Percentiles rank a stretch among this genome's conserved stretches.
Conservation (phyloP, 2,888 invertebrate genomes). For the Drosophila pseudotakahashii region DNA sequence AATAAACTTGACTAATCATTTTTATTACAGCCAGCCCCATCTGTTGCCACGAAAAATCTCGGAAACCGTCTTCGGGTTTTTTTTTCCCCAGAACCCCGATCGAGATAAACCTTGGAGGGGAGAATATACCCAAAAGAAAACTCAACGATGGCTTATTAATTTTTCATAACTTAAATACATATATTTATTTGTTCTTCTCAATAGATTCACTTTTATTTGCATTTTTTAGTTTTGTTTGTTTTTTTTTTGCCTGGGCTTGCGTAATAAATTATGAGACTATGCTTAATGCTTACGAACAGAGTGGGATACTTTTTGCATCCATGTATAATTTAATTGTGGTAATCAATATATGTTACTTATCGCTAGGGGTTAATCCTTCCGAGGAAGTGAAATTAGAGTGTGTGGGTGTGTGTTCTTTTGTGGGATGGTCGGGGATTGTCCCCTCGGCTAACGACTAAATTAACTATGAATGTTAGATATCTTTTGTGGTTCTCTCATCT, state of each 20-base stretch:
- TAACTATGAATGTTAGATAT: slow-evolving; percentile 73
- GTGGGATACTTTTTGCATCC: slow-evolving; percentile 65
- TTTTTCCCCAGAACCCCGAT: slow-evolving; percentile 66
- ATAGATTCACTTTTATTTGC: slow-evolving; percentile 52
- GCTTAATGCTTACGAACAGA: slow-evolving; percentile 75
- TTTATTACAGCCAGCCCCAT: slow-evolving; percentile 64
- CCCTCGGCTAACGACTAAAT: slow-evolving; percentile 68
- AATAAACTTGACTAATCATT: slow-evolving; percentile 80
- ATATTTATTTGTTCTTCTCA: slow-evolving; percentile 49
- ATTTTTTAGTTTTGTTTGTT: slow-evolving; percentile 47
- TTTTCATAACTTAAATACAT: slow-evolving; percentile 80
- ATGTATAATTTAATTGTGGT: slow-evolving; percentile 56
- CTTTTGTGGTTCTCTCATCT: slow-evolving; percentile 55
- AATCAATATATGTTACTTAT: slow-evolving; percentile 53
- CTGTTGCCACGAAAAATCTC: slow-evolving; percentile 60
- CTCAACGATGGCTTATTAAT: slow-evolving; percentile 65
- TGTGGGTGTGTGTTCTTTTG: slow-evolving; percentile 21
- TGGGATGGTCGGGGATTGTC: slow-evolving; percentile 49
- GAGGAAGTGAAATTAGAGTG: slow-evolving; percentile 57
- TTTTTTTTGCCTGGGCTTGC: slow-evolving; percentile 43
- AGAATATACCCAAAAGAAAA: slow-evolving; percentile 44
- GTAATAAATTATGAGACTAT: slow-evolving; percentile 77
- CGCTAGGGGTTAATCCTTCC: slow-evolving; percentile 52
- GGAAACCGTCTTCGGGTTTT: slow-evolving; percentile 30
- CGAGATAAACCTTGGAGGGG: slow-evolving; percentile 48